phyloP scores from a whole-genome alignment of 2,113 vertebrate species.

The Ardeotis arabs region DNA sequence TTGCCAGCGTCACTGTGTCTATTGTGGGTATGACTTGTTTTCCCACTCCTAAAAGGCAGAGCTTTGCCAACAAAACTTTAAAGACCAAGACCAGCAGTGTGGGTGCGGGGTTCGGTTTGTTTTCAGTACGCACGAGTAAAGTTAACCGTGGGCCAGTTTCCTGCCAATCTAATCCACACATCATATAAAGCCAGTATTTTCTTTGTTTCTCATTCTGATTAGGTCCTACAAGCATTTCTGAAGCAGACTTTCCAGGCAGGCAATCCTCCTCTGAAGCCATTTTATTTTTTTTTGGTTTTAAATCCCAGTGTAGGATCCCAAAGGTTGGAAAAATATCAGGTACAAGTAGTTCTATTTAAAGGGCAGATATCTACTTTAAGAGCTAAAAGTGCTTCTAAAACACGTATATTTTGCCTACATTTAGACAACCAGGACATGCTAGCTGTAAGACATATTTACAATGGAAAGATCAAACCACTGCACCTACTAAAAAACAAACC shows the following conservation, averaged over 20 bases:
- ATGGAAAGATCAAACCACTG: constrained; percentile 2
- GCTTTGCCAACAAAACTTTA: constrained; percentile 58
- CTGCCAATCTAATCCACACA: background rate
- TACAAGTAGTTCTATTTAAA: background rate
- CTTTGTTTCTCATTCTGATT: background rate
- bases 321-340: background rate
- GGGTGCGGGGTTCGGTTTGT: background rate
- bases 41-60: constrained; percentile 38
- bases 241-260: background rate
- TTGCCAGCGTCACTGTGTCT: background rate
- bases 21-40: constrained; percentile 44
- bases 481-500: background rate
- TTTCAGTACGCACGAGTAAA: background rate
- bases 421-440: background rate
- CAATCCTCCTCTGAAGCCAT: background rate
- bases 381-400: background rate
- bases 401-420: background rate
- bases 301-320: background rate
- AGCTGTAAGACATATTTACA: background rate
- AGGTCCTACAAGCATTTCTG: background rate
- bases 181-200: background rate
- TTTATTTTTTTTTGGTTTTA: background rate
- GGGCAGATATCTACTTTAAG: background rate
- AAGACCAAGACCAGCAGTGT: background rate
- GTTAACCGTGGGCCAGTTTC: constrained; percentile 20